Evolutionary conservation across 2,888 invertebrate genomes (phyloP).

Genomic region (Chesias legatella): DNA sequence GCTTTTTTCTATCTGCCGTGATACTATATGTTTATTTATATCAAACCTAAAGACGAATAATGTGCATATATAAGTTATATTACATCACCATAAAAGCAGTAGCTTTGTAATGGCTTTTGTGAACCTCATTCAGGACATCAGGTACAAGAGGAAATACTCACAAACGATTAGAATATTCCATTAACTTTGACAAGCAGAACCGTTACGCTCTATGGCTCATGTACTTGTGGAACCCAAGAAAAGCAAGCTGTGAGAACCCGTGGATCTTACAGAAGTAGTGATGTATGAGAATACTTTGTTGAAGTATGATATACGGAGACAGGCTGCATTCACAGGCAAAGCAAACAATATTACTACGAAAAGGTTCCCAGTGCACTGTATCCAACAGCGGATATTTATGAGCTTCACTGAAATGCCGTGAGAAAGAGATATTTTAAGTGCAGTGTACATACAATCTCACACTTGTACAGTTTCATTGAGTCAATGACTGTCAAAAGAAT

Average conservation of each 20-base stretch:
- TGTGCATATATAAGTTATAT: too few relatives aligned
- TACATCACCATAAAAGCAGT: too few relatives aligned
- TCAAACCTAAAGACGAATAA: too few relatives aligned
- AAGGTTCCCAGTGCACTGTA: slow-evolving; percentile 9
- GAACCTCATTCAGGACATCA: not conserved
- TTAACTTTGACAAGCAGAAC: slow-evolving; percentile 43
- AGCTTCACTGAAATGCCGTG: slow-evolving; percentile 12
- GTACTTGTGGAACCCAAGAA: too few relatives aligned
- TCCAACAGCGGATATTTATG: slow-evolving; percentile 12
- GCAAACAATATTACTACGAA: slow-evolving; percentile 12
- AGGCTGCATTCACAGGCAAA: not conserved
- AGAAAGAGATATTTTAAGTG: slow-evolving; percentile 7
- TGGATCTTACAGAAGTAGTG: slow-evolving; percentile 9
- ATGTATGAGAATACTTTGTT: not conserved
- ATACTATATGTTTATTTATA: too few relatives aligned
- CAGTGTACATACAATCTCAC: slow-evolving; percentile 2
- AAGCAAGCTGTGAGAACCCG: slow-evolving; percentile 12
- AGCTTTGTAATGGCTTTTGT: too few relatives aligned
- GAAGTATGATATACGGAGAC: slow-evolving; percentile 1
- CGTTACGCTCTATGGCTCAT: slow-evolving; percentile 37
- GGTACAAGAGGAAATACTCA: slow-evolving; percentile 10
- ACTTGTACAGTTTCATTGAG: slow-evolving; percentile 4
- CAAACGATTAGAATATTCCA: slow-evolving; percentile 62
- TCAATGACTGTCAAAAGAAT: too few relatives aligned
- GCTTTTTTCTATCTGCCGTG: too few relatives aligned